Conservation (phyloP, 2,797 vertebrate genomes). For the Neosalanx taihuensis region DNA sequence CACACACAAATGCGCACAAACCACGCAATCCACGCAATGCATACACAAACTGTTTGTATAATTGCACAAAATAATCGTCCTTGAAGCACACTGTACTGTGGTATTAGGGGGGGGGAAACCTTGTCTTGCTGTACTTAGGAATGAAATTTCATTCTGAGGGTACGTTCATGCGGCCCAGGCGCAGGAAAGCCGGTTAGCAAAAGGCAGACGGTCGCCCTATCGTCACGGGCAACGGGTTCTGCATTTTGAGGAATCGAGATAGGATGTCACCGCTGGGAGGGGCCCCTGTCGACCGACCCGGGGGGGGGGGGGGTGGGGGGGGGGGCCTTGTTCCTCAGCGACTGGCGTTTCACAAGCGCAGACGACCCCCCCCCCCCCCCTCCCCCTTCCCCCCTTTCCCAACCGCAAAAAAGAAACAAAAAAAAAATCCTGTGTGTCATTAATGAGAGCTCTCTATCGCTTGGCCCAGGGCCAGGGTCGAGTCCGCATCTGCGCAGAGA, state of each 20-base stretch:
- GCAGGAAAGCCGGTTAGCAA: too few species aligned
- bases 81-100: neutral
- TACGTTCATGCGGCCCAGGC: neutral
- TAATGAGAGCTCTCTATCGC: neutral
- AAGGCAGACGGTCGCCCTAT: too few species aligned
- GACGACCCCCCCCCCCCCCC: neutral
- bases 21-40: neutral
- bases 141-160: neutral
- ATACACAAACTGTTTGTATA: neutral
- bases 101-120: too few species aligned
- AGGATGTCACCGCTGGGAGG: slow-evolving; percentile 38
- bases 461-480: slow-evolving; percentile 13
- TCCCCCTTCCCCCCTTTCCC: neutral
- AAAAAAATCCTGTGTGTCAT: slow-evolving; percentile 7
- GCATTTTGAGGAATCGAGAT: slow-evolving; percentile 50
- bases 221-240: neutral
- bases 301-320: too few species aligned
- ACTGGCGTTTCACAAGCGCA: slow-evolving; percentile 5
- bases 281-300: slow-evolving; percentile 27
- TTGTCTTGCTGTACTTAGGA: too few species aligned
- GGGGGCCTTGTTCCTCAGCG: slow-evolving; percentile 10
- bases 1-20: neutral
- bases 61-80: neutral
- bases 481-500: slow-evolving; percentile 22
- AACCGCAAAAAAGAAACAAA: slow-evolving; percentile 13